A percentile compares a stretch with the other conserved stretches of the same genome.
These are phyloP conservation scores for Perithous albicinctus DNA, from an alignment of 2,888 invertebrate species.

Conservation along the genomic window DNA sequence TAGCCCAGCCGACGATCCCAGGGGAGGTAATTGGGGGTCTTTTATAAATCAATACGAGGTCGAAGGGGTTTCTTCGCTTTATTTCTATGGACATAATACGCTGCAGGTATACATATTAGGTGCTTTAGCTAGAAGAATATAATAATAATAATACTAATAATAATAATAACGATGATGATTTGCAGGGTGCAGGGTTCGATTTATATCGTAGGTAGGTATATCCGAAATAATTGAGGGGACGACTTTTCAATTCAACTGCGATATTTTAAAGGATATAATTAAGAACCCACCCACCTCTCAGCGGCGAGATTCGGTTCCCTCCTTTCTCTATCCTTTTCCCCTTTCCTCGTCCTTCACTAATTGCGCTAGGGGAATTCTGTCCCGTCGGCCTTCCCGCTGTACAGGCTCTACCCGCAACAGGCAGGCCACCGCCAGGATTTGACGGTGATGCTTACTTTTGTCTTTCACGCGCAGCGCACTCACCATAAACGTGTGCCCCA, in stretches of 20 bases:
- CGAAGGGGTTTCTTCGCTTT: constrained; percentile 66
- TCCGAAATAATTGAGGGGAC: constrained; percentile 80
- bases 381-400: constrained; percentile 28
- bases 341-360: constrained; percentile 64
- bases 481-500: constrained; percentile 43
- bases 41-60: constrained; percentile 78
- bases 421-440: constrained; percentile 44
- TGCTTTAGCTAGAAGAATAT: neutral
- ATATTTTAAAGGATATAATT: constrained; percentile 83
- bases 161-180: constrained; percentile 57
- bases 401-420: constrained; percentile 40
- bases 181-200: constrained; percentile 36
- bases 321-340: constrained; percentile 30
- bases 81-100: constrained; percentile 65
- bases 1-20: constrained; percentile 65
- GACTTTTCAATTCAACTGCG: constrained; percentile 82
- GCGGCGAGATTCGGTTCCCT: constrained; percentile 34
- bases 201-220: constrained; percentile 65
- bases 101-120: constrained; percentile 47
- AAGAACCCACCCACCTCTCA: constrained; percentile 75
- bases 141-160: constrained; percentile 36
- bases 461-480: constrained; percentile 45
- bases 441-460: constrained; percentile 60
- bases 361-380: constrained; percentile 56
- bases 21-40: constrained; percentile 72